A percentile compares a stretch with the other conserved stretches of the same genome.
Conservation (phyloP, 2,113 vertebrate genomes). For the Alectura lathami region DNA sequence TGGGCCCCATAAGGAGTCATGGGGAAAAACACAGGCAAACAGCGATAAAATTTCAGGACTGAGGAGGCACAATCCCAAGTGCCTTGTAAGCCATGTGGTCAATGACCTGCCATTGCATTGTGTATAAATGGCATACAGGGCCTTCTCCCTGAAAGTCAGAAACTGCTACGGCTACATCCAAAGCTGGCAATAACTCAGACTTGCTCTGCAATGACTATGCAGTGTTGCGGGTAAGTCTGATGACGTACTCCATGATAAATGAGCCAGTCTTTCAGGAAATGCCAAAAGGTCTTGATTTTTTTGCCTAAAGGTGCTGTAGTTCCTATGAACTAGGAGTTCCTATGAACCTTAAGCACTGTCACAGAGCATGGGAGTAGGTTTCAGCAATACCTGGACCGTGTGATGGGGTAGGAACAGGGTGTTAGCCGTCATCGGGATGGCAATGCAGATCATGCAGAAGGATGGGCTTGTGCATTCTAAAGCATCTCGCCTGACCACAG, state of each 20-base stretch:
- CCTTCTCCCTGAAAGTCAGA: not conserved
- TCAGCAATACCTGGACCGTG: not conserved
- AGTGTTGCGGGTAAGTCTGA: not conserved
- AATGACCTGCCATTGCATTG: not conserved
- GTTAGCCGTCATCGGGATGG: not conserved
- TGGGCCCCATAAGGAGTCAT: not conserved
- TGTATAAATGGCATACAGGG: not conserved
- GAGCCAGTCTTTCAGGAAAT: constrained; percentile 46
- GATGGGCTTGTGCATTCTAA: not conserved
- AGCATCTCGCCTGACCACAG: not conserved
- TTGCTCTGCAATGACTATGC: not conserved
- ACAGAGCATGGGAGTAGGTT: not conserved
- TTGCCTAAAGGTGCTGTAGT: not conserved
- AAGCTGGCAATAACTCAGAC: not conserved
- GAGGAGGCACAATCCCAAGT: not conserved
- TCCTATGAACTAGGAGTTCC: too few species aligned
- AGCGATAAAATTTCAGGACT: not conserved
- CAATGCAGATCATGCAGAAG: not conserved
- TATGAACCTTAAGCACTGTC: not conserved
- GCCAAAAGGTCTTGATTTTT: constrained; percentile 34
- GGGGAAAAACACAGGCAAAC: not conserved
- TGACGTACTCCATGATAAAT: not conserved
- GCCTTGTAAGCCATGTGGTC: not conserved
- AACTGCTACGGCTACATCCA: not conserved
- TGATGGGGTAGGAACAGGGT: not conserved